These are phyloP conservation scores for Epizoanthus ramosus DNA, from an alignment of 92 coral and sea anemone species.

Conservation along the genomic window DNA sequence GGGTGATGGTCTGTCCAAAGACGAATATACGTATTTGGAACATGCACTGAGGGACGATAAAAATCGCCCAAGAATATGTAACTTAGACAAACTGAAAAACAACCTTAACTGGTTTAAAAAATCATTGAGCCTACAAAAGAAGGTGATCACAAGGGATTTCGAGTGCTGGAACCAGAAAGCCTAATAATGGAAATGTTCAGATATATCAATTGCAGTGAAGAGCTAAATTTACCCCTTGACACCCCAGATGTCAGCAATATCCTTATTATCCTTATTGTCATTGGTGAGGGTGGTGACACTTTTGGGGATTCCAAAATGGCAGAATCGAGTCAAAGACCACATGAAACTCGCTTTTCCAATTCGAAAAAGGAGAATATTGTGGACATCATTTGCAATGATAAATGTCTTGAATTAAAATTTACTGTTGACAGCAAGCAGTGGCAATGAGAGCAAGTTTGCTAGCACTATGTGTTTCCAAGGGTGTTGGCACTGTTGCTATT, in stretches of 20 bases:
- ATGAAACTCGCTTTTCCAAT: too few relatives aligned
- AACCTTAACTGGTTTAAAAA: background rate
- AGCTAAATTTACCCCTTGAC: background rate
- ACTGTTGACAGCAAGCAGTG: too few relatives aligned
- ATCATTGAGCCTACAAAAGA: background rate
- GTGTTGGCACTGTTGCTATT: too few relatives aligned
- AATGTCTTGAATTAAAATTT: too few relatives aligned
- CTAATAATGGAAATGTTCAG: background rate
- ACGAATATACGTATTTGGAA: slow-evolving; percentile 3
- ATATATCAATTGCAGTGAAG: background rate
- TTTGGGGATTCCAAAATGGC: background rate
- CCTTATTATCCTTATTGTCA: background rate
- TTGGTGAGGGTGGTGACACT: slow-evolving; percentile 9
- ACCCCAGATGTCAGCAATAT: background rate
- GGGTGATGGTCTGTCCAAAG: slow-evolving; percentile 7
- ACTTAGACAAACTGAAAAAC: background rate
- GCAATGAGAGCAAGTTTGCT: too few relatives aligned
- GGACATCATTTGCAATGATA: too few relatives aligned
- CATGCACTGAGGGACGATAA: background rate
- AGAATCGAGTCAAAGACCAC: too few relatives aligned
- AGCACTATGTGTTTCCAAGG: too few relatives aligned
- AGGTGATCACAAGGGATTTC: background rate
- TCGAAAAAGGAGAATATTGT: too few relatives aligned
- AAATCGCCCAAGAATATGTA: background rate
- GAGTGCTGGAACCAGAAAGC: background rate